Evolutionary conservation across 2,888 invertebrate species (phyloP), one percentile per base, ranked within the genome.

Genomic region (Andrena hattorfiana): DNA sequence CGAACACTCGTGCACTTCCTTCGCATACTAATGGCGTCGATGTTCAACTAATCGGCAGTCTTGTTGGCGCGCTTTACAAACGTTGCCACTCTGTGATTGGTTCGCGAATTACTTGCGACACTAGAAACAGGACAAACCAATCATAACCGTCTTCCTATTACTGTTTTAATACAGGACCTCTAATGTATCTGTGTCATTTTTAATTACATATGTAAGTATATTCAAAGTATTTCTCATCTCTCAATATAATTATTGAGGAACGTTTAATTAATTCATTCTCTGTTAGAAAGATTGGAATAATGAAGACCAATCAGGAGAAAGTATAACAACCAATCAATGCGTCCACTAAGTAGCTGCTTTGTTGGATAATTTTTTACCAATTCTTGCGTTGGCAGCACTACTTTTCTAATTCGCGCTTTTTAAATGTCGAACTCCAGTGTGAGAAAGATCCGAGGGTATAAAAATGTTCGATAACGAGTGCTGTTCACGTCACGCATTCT

Each of bases 371-470:
- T 63, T 3, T 51, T 30, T 0, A 49, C 51, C 48, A 20, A 63
- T 59, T 10, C 10, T 56, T 56, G 16, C 2, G 68, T 64, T 76
- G 48, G 35, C 10, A 23, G 35, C 23, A 32, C 16, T 69, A 32
- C 20, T 20, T 16, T 6, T 1, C 4, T 5, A 10, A 5, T 35
- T 20, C 3, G 28, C 16, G 20, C 1, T 13, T 28, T 56, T 56
- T 10, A 26, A 56, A 56, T 20, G 20, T 42, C 4, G 23, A 66
- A n/a, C 16, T 26, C 63, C 20, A 5, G 13, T 2, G 6, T 23
- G 35, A 16, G 1, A 48, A 77, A 67, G 42, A 23, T 26, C 35
- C 8, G 23, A 3, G 26, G n/a, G 8, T 20, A 35, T 20, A 20
- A 68, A 26, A 20, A 20, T 56, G 35, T 23, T 3, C 10, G 48